Evolutionary conservation across 2,888 invertebrate genomes (phyloP).

Genomic region (Aproaerema taeniolella): DNA sequence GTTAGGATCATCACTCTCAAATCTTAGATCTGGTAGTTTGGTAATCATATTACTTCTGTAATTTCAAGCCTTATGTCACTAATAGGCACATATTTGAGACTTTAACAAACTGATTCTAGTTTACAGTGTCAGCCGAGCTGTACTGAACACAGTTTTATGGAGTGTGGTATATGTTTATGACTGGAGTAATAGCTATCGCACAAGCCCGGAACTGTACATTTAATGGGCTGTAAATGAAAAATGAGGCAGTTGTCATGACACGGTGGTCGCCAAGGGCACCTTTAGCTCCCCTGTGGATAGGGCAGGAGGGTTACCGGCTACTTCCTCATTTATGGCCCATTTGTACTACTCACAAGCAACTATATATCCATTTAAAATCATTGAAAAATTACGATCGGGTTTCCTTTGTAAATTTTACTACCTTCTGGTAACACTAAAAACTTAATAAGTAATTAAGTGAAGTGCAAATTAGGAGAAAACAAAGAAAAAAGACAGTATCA

Average conservation of each 20-base stretch:
- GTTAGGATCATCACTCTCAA: too few relatives aligned
- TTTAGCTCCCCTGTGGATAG: conserved; percentile 22
- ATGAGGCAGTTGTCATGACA: conserved; percentile 41
- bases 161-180: conserved; percentile 44
- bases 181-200: conserved; percentile 42
- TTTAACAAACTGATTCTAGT: conserved; percentile 18
- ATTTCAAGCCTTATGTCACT: too few relatives aligned
- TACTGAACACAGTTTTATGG: conserved; percentile 24
- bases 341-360: conserved; percentile 23
- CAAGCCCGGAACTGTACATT: conserved; percentile 41
- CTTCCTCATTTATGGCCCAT: conserved; percentile 39
- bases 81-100: too few relatives aligned
- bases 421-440: too few relatives aligned
- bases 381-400: conserved; percentile 26
- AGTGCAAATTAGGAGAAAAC: too few relatives aligned
- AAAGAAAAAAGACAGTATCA: too few relatives aligned
- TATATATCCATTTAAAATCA: neutral
- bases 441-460: too few relatives aligned
- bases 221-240: conserved; percentile 63
- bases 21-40: too few relatives aligned
- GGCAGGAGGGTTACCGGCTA: too few relatives aligned
- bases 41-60: too few relatives aligned
- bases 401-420: too few relatives aligned
- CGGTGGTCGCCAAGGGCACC: conserved; percentile 29
- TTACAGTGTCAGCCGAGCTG: conserved; percentile 18